A percentile compares a stretch with the other conserved stretches of the same genome.
These are phyloP conservation scores for human (Homo sapiens) DNA, from an alignment of 2,113 vertebrate species.

Conservation along the genomic window GRCh38 chr1:15013001-15013500, in stretches of 20 bases:
- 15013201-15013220: not conserved
- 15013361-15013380: not conserved
- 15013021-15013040: rapidly evolving
- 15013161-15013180: too few relatives aligned
- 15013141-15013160: too few relatives aligned
- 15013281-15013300: not conserved
- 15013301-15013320: not conserved
- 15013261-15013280: not conserved
- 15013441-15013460: not conserved
- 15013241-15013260: not conserved
- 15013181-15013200: not conserved
- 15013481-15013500: too few relatives aligned
- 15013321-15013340: too few relatives aligned
- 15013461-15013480: too few relatives aligned
- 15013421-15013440: not conserved
- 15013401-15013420: not conserved
- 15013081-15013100: not conserved
- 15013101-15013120: not conserved
- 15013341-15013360: not conserved
- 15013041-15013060: not conserved
- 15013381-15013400: not conserved
- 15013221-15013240: not conserved
- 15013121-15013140: not conserved
- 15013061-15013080: rapidly evolving
- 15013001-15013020: not conserved